A percentile compares a stretch with the other conserved stretches of the same genome.
Evolutionary conservation across 2,797 vertebrate genomes (phyloP).

Genomic region (Sciurus vulgaris): DNA sequence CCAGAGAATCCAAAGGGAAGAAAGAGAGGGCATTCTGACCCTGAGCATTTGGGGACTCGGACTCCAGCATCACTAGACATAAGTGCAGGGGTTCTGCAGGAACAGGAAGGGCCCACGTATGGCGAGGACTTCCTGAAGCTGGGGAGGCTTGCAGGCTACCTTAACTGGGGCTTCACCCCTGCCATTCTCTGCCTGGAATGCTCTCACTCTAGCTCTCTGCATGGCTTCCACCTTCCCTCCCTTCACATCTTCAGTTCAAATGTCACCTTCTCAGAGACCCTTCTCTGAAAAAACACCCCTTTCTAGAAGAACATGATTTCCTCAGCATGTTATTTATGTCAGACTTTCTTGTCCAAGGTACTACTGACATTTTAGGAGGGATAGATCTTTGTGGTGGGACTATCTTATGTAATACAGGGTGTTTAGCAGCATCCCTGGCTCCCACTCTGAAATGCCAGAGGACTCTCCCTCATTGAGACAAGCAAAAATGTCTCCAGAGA

Average conservation of each 20-base stretch:
- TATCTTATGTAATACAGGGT: neutral
- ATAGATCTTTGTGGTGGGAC: neutral
- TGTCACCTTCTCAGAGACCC: neutral
- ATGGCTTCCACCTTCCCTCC: neutral
- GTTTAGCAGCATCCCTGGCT: neutral
- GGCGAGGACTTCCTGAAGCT: too few relatives aligned
- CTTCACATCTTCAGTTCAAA: neutral
- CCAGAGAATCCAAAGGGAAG: neutral
- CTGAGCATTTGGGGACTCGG: neutral
- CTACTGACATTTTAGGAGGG: neutral
- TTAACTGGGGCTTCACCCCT: accelerated
- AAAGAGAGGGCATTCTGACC: accelerated
- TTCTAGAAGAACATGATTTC: neutral
- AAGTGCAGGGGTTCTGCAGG: neutral
- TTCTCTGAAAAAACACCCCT: neutral
- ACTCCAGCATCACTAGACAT: neutral
- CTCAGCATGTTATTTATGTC: neutral
- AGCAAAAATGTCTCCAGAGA: neutral
- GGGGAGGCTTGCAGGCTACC: neutral
- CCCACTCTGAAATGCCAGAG: neutral
- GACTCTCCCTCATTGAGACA: neutral
- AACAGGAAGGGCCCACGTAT: neutral
- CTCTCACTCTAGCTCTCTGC: neutral
- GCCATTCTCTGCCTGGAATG: neutral
- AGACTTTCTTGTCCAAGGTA: neutral